Evolutionary conservation across 2,797 vertebrate species (phyloP).

Genomic region (Acestrorhynchus altus): DNA sequence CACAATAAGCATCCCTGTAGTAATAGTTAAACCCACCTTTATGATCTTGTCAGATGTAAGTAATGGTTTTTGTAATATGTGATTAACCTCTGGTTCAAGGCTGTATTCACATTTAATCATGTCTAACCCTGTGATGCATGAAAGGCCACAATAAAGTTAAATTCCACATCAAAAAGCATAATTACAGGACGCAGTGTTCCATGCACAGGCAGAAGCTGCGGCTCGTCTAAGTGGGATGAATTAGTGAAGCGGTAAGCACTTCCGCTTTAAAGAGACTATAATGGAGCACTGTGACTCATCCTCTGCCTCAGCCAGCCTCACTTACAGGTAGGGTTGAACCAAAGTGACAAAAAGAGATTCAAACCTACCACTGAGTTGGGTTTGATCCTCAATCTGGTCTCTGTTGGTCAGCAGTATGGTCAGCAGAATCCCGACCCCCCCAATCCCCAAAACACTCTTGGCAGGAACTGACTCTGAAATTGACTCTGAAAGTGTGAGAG

Average conservation of each 20-base stretch:
- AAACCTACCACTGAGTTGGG: too few species aligned
- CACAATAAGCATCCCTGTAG: slow-evolving; percentile 57
- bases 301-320: not conserved
- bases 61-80: slow-evolving; percentile 76
- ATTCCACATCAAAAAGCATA: slow-evolving; percentile 74
- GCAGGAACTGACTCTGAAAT: too few species aligned
- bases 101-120: slow-evolving; percentile 74
- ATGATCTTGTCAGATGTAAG: slow-evolving; percentile 73
- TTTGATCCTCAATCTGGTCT: too few species aligned
- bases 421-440: too few species aligned
- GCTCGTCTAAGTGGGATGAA: slow-evolving; percentile 62
- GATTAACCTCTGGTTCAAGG: slow-evolving; percentile 75
- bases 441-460: too few species aligned
- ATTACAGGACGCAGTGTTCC: slow-evolving; percentile 70
- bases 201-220: slow-evolving; percentile 61
- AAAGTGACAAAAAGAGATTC: not conserved
- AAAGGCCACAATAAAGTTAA: slow-evolving; percentile 67
- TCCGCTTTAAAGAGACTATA: slow-evolving; percentile 33
- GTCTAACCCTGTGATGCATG: slow-evolving; percentile 65
- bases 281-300: slow-evolving; percentile 30
- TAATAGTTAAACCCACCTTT: slow-evolving; percentile 65
- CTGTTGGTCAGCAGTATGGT: too few species aligned
- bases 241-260: slow-evolving; percentile 65
- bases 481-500: too few species aligned
- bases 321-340: not conserved